A percentile compares a stretch with the other conserved stretches of the same genome.
These are phyloP conservation scores for Scopus umbretta DNA, from an alignment of 2,113 vertebrate species.

Conservation along the genomic window DNA sequence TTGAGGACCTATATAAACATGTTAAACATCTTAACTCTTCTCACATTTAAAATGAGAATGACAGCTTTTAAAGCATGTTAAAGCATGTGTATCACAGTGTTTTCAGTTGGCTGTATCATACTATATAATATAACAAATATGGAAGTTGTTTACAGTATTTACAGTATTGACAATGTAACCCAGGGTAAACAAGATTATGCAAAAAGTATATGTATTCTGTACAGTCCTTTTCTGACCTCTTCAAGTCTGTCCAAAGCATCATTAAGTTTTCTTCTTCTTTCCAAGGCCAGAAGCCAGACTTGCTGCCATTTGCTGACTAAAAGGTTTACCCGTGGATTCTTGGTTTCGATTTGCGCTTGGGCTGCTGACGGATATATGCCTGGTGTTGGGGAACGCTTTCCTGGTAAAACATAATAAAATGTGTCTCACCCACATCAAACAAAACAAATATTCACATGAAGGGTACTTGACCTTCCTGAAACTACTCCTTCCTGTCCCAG, in stretches of 20 bases:
- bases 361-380: slow-evolving; percentile 84
- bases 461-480: not conserved
- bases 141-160: not conserved
- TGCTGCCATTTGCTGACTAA: slow-evolving; percentile 98
- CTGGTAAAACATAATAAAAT: slow-evolving; percentile 67
- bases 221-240: slow-evolving; percentile 78
- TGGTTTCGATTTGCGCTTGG: slow-evolving; percentile 89
- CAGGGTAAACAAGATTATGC: not conserved
- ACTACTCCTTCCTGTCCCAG: not conserved
- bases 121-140: not conserved
- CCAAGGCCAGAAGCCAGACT: slow-evolving; percentile 97
- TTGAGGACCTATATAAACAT: not conserved
- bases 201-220: not conserved
- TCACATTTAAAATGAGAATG: not conserved
- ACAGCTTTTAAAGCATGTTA: not conserved
- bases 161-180: not conserved
- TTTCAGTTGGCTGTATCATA: not conserved
- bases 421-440: not conserved
- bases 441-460: not conserved
- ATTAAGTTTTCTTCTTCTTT: slow-evolving; percentile 92
- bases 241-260: slow-evolving; percentile 94
- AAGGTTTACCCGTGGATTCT: slow-evolving; percentile 92
- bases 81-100: not conserved
- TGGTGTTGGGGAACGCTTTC: slow-evolving; percentile 90
- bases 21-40: not conserved